These are phyloP conservation scores for Theristus sp. DNA, from an alignment of 2,888 invertebrate species.

Conservation along the genomic window DNA sequence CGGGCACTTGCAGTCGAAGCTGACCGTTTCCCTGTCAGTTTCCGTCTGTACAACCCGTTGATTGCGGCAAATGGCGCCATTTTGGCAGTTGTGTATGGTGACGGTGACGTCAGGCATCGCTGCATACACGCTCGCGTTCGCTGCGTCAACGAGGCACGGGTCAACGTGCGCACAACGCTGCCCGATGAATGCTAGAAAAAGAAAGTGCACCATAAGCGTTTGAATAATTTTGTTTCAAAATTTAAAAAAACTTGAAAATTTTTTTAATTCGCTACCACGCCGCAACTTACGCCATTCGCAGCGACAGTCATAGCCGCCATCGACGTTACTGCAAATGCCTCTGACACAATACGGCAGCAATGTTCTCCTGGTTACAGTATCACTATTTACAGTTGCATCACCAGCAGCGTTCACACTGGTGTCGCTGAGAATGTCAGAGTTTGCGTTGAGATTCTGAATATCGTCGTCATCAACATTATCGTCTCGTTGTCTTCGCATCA, in stretches of 20 bases:
- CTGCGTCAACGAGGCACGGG: constrained; percentile 6
- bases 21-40: constrained; percentile 8
- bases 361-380: too few relatives aligned
- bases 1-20: constrained; percentile 42
- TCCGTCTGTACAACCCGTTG: not conserved
- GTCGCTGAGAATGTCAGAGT: too few relatives aligned
- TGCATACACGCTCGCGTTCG: not conserved
- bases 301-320: not conserved
- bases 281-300: too few relatives aligned
- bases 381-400: too few relatives aligned
- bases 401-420: too few relatives aligned
- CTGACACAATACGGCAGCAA: not conserved
- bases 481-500: too few relatives aligned
- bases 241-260: too few relatives aligned
- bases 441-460: too few relatives aligned
- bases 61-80: not conserved
- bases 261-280: too few relatives aligned
- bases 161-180: constrained; percentile 11
- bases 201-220: too few relatives aligned
- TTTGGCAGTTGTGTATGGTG: not conserved
- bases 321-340: not conserved
- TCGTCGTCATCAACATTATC: too few relatives aligned
- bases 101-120: not conserved
- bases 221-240: too few relatives aligned
- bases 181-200: constrained; percentile 12